Evolutionary conservation across 1,140 invertebrate species (phyloP).

Genomic region (Drosophila grimshawi): DNA sequence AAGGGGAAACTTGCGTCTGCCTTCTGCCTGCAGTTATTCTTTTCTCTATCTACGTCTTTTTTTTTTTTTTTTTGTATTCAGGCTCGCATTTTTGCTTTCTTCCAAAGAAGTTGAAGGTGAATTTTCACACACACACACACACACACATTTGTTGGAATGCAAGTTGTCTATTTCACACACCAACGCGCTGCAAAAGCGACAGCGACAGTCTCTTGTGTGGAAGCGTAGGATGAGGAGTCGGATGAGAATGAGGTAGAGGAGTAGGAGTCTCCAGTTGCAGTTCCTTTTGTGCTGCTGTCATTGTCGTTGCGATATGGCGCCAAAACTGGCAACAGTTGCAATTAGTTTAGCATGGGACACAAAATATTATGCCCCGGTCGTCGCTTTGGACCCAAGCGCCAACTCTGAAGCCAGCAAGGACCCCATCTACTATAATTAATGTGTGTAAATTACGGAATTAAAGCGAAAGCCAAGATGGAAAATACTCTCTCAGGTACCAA

Average conservation of each 20-base stretch:
- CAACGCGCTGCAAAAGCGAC: constrained; percentile 59
- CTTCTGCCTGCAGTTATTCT: constrained; percentile 46
- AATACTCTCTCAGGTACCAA: background rate
- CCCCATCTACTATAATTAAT: constrained; percentile 59
- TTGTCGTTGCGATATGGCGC: constrained; percentile 65
- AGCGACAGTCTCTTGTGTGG: constrained; percentile 23
- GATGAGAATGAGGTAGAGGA: background rate
- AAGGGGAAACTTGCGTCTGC: constrained; percentile 11
- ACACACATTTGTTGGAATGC: constrained; percentile 38
- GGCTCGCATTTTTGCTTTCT: constrained; percentile 29
- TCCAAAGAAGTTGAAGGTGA: constrained; percentile 41
- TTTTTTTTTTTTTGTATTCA: constrained; percentile 4
- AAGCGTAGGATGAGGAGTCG: background rate
- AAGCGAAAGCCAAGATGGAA: constrained; percentile 6
- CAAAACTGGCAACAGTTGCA: constrained; percentile 64
- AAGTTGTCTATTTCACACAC: constrained; percentile 77
- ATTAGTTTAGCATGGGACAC: constrained; percentile 65
- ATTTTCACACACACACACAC: constrained; percentile 6
- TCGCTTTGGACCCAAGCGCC: constrained; percentile 15
- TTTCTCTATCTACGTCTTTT: constrained; percentile 25
- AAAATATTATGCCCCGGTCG: constrained; percentile 56
- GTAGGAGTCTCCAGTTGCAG: constrained; percentile 3
- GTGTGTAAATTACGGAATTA: constrained; percentile 61
- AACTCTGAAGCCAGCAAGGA: background rate
- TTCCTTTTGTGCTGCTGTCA: constrained; percentile 40